These are phyloP conservation scores for Hoplodrina ambigua DNA, from an alignment of 2,888 invertebrate genomes.

Conservation along the genomic window DNA sequence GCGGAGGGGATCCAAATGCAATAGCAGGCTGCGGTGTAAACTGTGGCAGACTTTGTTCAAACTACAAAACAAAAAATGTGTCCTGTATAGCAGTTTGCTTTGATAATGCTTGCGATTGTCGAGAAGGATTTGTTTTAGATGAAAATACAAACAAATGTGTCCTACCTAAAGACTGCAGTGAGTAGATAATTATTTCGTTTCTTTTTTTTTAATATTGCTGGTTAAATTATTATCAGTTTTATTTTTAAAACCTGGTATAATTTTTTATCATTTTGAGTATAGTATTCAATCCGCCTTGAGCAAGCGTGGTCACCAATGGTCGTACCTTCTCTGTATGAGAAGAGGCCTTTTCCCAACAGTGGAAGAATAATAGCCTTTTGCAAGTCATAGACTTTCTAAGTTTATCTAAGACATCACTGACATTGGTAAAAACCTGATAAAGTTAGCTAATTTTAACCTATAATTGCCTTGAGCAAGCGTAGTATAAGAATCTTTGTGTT, in stretches of 20 bases:
- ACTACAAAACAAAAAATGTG: conserved; percentile 40
- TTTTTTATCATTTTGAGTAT: no score
- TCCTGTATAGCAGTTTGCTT: conserved; percentile 49
- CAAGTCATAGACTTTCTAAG: no score
- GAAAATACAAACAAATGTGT: conserved; percentile 61
- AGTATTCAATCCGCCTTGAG: no score
- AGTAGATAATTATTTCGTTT: conserved; percentile 26
- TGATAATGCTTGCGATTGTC: conserved; percentile 66
- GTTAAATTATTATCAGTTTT: neutral
- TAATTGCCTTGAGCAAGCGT: no score
- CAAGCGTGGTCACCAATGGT: no score
- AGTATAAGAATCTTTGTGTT: no score
- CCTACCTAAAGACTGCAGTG: conserved; percentile 63
- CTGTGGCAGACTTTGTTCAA: conserved; percentile 62
- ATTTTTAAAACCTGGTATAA: neutral
- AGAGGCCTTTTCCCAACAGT: no score
- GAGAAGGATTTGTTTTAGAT: conserved; percentile 58
- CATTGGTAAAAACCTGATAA: no score
- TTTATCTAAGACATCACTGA: no score
- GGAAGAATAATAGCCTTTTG: no score
- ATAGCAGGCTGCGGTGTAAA: conserved; percentile 65
- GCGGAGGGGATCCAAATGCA: conserved; percentile 67
- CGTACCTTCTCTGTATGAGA: no score
- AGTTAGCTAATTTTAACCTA: no score
- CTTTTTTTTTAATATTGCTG: neutral